phyloP scores from a whole-genome alignment of 1,140 invertebrate genomes.

The Drosophila mayri region DNA sequence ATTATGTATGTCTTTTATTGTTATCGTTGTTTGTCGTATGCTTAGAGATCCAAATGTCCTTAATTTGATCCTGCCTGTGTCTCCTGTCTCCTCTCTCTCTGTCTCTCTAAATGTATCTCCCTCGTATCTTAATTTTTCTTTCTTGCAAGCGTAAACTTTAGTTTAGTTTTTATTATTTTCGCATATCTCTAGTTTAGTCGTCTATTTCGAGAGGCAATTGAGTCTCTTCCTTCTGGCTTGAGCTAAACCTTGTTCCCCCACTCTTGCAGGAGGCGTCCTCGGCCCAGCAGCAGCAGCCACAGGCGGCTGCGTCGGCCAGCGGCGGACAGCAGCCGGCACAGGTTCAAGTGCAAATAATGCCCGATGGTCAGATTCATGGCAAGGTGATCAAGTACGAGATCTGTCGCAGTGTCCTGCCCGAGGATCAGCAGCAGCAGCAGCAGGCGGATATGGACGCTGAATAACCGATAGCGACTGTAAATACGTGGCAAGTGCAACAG shows the following conservation, averaged over 20 bases:
- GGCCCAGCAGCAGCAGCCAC: conserved; percentile 56
- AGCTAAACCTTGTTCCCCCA: conserved; percentile 45
- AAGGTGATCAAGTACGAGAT: conserved; percentile 76
- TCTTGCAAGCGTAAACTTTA: conserved; percentile 50
- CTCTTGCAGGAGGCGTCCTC: conserved; percentile 64
- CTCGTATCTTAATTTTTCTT: conserved; percentile 6
- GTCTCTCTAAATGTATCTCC: conserved; percentile 16
- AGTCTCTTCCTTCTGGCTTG: conserved; percentile 5
- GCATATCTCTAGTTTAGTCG: conserved; percentile 20
- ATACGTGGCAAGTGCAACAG: conserved; percentile 36
- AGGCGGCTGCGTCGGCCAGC: conserved; percentile 39
- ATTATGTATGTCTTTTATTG: conserved; percentile 36
- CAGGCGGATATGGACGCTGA: conserved; percentile 49
- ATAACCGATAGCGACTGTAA: conserved; percentile 36
- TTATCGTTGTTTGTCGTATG: conserved; percentile 45
- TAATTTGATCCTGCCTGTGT: conserved; percentile 42
- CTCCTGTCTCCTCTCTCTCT: conserved; percentile 23
- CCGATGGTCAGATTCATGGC: conserved; percentile 62
- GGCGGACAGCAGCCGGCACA: conserved; percentile 54
- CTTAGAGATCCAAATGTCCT: conserved; percentile 35
- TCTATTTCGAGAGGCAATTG: conserved; percentile 19
- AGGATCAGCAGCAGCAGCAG: conserved; percentile 60
- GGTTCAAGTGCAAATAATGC: conserved; percentile 66
- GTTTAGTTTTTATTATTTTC: conserved; percentile 56
- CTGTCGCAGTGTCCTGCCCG: conserved; percentile 66